Base-by-base conservation (phyloP, 2,888 invertebrate genomes). In the Dynastes grantii region DNA sequence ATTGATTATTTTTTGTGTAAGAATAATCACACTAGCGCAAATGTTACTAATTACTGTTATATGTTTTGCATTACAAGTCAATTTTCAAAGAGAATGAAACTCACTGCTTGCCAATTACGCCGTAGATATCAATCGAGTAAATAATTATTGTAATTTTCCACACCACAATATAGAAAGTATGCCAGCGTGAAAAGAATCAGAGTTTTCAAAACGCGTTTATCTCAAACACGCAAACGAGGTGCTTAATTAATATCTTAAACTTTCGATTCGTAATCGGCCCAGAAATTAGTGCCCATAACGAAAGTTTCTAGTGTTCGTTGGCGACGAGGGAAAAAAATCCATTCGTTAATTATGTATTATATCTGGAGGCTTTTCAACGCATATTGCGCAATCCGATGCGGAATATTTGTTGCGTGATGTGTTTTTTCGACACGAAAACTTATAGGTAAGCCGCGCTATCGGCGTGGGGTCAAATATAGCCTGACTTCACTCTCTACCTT, bases 401-500 rank as follows among this genome's bases (percentile, higher is more conserved):
- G 64, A 76, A 65, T 55, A 76, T 76, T 37, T 76, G 61, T 75
- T 61, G 45, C 40, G 73, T 61, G 49, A 61, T 75, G 73, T 61
- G 27, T 58, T 45, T 61, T 61, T 61, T 61, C 37, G 45, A 11
- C 73, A 55, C 70, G 70, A 70, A 53, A 70, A 13, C 49, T 22
- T 40, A 40, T 22, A 16, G 55, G 45, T 16, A 63, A 45, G 45
- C 45, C 45, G 45, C 27, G 16, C 49, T 32, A 32, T 16, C 45
- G 37, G 27, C 45, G n/a, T 45, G 45, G 40, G 61, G 73, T 75
- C 73, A 75, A 75, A 75, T 49, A 55, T 45, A 37, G 13, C 49
- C 27, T 29, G 27, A 73, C 40, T 73, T 61, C 63, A 63, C 49
- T 70, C 64, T 71, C 22, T 51, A 51, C 78, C 16, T 16, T 16